phyloP scores from a whole-genome alignment of 1,140 invertebrate genomes.

The Nebria ingens region DNA sequence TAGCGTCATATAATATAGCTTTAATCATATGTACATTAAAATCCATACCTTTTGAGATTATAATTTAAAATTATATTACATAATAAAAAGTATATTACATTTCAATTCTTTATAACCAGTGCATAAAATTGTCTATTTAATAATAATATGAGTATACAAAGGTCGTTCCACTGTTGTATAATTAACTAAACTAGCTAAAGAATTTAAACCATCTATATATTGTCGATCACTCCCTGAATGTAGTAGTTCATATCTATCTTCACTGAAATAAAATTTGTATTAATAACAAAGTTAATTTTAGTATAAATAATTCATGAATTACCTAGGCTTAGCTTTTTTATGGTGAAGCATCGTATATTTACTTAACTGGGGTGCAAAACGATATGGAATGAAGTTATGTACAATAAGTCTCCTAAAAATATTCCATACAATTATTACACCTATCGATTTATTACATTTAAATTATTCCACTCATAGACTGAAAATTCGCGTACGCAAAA shows the following conservation, averaged over 20 bases:
- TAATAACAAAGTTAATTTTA: constrained; percentile 13
- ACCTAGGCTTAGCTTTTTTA: constrained; percentile 48
- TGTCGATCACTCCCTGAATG: constrained; percentile 44
- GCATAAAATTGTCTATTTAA: too few species aligned
- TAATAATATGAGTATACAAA: constrained; percentile 12
- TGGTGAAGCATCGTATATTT: constrained; percentile 70
- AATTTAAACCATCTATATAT: constrained; percentile 53
- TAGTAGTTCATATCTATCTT: constrained; percentile 46
- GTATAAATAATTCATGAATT: constrained; percentile 11
- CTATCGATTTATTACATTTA: constrained; percentile 9
- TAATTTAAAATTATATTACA: too few species aligned
- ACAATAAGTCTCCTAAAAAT: constrained; percentile 37
- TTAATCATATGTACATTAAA: too few species aligned
- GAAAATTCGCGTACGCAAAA: neutral
- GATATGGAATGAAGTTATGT: constrained; percentile 45
- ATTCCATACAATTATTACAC: constrained; percentile 15
- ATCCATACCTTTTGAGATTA: too few species aligned
- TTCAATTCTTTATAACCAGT: too few species aligned
- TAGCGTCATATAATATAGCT: too few species aligned
- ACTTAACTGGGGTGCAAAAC: constrained; percentile 60
- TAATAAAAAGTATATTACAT: too few species aligned
- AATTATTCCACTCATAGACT: neutral
- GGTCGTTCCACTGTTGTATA: constrained; percentile 28
- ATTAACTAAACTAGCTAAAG: constrained; percentile 31
- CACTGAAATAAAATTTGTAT: constrained; percentile 29